phyloP scores from a whole-genome alignment of 2,113 vertebrate genomes.

The Hiodon tergisus region DNA sequence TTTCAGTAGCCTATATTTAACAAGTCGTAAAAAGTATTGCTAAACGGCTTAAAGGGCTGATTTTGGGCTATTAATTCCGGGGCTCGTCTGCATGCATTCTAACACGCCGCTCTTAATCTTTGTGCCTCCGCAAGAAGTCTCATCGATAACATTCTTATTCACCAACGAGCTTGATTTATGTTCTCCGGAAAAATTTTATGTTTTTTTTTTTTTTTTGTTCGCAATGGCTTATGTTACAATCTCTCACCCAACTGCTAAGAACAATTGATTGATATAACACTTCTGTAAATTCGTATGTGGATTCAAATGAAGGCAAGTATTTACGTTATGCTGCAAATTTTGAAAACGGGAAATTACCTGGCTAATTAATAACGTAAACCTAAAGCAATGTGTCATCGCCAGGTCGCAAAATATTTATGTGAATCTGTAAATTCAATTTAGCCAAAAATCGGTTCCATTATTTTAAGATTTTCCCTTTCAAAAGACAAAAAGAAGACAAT shows the following conservation, averaged over 20 bases:
- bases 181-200: constrained; percentile 50
- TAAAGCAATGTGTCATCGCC: not conserved
- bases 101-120: no score
- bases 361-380: not conserved
- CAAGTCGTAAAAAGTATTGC: no score
- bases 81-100: no score
- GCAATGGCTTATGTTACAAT: not conserved
- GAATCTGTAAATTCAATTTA: no score
- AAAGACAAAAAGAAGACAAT: no score
- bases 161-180: constrained; percentile 79
- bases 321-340: constrained; percentile 7
- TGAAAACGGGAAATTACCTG: constrained; percentile 1
- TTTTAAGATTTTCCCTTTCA: no score
- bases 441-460: no score
- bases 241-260: not conserved
- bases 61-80: no score
- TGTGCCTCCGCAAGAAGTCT: constrained; percentile 65
- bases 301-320: not conserved
- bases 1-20: no score
- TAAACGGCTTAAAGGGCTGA: no score
- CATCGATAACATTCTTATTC: constrained; percentile 75
- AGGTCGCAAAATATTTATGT: no score
- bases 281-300: constrained; percentile 5
- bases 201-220: constrained; percentile 5
- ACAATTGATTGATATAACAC: constrained; percentile 4